Evolutionary conservation across 2,888 invertebrate genomes (phyloP), one percentile per base, ranked within the genome.

Genomic region (Cataglyphis altisquamis): DNA sequence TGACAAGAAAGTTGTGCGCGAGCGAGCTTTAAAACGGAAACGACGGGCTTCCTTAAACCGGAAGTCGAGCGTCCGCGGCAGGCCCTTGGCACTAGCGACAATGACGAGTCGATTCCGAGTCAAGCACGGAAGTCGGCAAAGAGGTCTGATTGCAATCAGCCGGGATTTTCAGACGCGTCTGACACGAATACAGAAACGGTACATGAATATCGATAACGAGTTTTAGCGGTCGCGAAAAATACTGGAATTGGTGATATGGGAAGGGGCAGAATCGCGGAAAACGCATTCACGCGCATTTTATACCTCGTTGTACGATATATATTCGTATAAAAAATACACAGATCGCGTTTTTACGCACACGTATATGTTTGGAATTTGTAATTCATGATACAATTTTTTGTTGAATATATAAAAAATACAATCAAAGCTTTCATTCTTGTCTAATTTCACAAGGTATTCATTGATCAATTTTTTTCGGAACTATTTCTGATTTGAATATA

Each of bases 111-210:
- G 86, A 87, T 82, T 82, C 64, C 75, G 70, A 55, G 85, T 84
- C 83, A 86, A 90, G 90, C 77, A 89, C 91, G 93, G 92, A 92
- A 93, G 90, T 92, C 89, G 86, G 86, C 87, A 89, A 90, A 92
- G 90, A 91, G 91, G 88, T 88, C 89, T 94, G 94, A 93, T 94
- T 94, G 92, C 93, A 94, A 94, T 94, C 93, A 93, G 90, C 84
- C 85, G 80, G 88, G 89, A 88, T 91, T 93, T 92, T 91, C 89
- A 88, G 72, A 84, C 80, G 70, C 67, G 39, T 66, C 68, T 81
- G 67, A 39, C 70, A 36, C 45, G 55, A 78, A 63, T 75, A 86
- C 52, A 72, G 83, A 84, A 70, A 63, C 84, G 86, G 83, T 83
- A 85, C 86, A 87, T 86, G 88, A 91, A 90, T 91, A 90, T 88